Percentiles rank a stretch among this genome's conserved stretches.
Conservation (phyloP, 1,140 invertebrate genomes). For the Geopemphigus sp. region DNA sequence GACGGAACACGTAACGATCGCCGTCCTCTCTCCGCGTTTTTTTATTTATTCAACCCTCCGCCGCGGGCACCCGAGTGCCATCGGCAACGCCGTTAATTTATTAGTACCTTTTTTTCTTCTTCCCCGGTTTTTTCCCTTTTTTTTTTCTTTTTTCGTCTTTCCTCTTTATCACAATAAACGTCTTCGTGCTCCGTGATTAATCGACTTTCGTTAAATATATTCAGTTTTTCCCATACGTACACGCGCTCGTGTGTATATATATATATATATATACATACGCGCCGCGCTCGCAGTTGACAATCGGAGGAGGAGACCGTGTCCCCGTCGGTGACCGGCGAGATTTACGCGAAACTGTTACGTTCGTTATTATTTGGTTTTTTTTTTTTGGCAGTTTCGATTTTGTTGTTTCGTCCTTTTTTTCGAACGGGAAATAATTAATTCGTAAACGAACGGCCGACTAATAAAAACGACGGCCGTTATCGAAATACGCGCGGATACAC, state of each 20-base stretch:
- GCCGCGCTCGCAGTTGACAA: conserved; percentile 7
- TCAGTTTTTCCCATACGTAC: background rate
- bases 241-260: background rate
- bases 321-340: background rate
- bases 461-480: conserved; percentile 4
- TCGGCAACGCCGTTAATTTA: conserved; percentile 34
- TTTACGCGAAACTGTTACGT: conserved; percentile 24
- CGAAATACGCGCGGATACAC: conserved; percentile 38
- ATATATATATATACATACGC: background rate
- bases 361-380: background rate
- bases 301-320: background rate
- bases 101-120: conserved; percentile 3
- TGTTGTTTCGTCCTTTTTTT: no score
- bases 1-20: conserved; percentile 46
- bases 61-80: no score
- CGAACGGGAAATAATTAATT: conserved; percentile 22
- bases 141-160: background rate
- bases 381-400: no score
- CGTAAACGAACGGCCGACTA: conserved; percentile 2
- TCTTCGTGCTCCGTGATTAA: conserved; percentile 13
- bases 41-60: conserved; percentile 40
- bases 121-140: background rate
- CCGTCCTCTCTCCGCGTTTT: conserved; percentile 32
- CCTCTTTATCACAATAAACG: background rate
- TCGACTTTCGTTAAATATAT: conserved; percentile 31